Evolutionary conservation across 2,888 invertebrate genomes (phyloP), one percentile per base, ranked within the genome.

Genomic region (Amphipyra tragopoginis): DNA sequence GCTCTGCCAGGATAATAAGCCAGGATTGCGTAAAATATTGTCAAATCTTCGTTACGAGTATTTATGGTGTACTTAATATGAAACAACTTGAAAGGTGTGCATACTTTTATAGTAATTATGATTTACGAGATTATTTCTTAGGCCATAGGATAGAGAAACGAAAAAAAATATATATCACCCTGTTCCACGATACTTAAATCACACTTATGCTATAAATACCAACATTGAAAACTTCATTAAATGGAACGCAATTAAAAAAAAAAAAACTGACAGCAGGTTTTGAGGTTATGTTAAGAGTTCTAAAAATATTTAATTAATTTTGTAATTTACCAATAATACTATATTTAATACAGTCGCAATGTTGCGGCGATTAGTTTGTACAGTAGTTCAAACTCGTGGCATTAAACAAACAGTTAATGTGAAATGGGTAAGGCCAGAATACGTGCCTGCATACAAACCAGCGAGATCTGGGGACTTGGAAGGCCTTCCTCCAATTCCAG

Each of bases 391-490:
- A 95, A 80, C 80, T 29, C 91, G 94, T 39, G 93, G 93, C n/a
- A 86, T 97, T 76, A 97, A 97, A 86, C 96, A 96, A 34, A 96
- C 96, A 80, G 90, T 97, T 38, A 96, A 97, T 89, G 96, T 98
- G 47, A 97, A 97, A 94, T 98, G 98, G 98, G 95, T 96, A 6
- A 95, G 96, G 33, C 98, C 98, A 0, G 96, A 96, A 33, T 96
- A 96, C 85, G 94, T 97, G 15, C 93, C 96, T 0, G 95, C 96
- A 47, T 95, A 95, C 65, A 95, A 96, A 79, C 96, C 97, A 0
- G 95, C 95, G 77, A 96, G 96, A 82, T 97, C 97, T 75, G 97
- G 98, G 0, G 98, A 98, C 87, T 89, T 96, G 36, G 95, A 95
- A 68, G 87, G 95, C 14, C 82, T 96, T 43, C 93, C 96, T 0